A percentile compares a stretch with the other conserved stretches of the same genome.
These are phyloP conservation scores for Pseudorhombus dupliciocellatus DNA, from an alignment of 2,113 vertebrate species.

Conservation along the genomic window DNA sequence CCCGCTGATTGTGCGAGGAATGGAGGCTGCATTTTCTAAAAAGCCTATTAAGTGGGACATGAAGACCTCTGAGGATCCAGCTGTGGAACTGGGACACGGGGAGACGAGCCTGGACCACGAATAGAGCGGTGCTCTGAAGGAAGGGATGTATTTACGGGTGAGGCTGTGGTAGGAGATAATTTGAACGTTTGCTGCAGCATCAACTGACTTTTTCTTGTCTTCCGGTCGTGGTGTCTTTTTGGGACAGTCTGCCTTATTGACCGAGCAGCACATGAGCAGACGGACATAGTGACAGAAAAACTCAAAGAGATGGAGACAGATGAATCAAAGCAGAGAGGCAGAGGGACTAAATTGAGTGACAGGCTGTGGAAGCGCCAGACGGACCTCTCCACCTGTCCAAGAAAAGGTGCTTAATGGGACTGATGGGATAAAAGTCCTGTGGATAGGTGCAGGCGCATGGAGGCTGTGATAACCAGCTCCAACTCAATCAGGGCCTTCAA, in stretches of 20 bases:
- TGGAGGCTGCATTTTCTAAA: neutral
- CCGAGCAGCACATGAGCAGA: slow-evolving; percentile 6
- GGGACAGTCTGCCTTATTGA: neutral
- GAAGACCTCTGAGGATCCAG: neutral
- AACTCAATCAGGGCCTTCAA: slow-evolving; percentile 20
- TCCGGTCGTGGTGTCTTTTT: neutral
- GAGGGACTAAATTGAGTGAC: slow-evolving; percentile 54
- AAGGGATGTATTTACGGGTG: too few species aligned
- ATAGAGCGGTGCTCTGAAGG: neutral
- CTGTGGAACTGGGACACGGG: neutral
- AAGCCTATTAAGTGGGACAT: neutral
- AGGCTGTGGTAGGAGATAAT: too few species aligned
- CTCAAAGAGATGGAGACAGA: slow-evolving; percentile 30
- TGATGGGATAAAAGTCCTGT: slow-evolving; percentile 50
- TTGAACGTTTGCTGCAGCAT: neutral
- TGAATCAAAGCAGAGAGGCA: slow-evolving; percentile 52
- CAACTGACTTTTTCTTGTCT: neutral
- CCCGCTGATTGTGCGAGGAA: too few species aligned
- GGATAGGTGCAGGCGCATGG: slow-evolving; percentile 32
- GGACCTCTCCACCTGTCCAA: slow-evolving; percentile 30
- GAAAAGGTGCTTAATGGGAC: slow-evolving; percentile 52
- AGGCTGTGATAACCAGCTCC: slow-evolving; percentile 62
- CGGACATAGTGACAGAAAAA: slow-evolving; percentile 19
- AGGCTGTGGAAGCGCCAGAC: slow-evolving; percentile 21
- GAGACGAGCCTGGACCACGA: too few species aligned